Conservation (phyloP, 2,888 invertebrate genomes). For the Leptogaster cylindrica region DNA sequence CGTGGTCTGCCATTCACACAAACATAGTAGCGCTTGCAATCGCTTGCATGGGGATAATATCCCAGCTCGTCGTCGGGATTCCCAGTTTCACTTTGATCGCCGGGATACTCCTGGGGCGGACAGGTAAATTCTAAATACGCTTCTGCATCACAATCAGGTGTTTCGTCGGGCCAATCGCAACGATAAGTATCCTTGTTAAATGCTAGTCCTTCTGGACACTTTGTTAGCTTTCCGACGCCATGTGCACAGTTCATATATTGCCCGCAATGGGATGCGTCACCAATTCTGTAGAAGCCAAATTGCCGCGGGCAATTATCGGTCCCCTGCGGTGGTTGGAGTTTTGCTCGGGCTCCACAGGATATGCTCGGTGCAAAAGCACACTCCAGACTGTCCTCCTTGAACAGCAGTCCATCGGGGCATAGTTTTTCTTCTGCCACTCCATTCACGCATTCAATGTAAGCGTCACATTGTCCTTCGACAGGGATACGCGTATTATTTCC, state of each 20-base stretch:
- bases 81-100: conserved; percentile 54
- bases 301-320: conserved; percentile 75
- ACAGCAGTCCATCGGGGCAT: conserved; percentile 83
- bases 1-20: conserved; percentile 79
- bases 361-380: conserved; percentile 86
- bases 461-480: conserved; percentile 74
- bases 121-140: conserved; percentile 79
- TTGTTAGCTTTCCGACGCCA: conserved; percentile 73
- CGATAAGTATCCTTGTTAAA: conserved; percentile 75
- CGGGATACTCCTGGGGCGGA: conserved; percentile 66
- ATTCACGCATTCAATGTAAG: conserved; percentile 73
- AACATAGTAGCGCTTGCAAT: conserved; percentile 81
- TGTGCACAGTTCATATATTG: conserved; percentile 82
- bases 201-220: conserved; percentile 85
- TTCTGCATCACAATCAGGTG: conserved; percentile 79
- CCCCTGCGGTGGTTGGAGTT: conserved; percentile 66
- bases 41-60: conserved; percentile 65
- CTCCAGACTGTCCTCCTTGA: conserved; percentile 76
- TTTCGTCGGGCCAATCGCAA: conserved; percentile 89
- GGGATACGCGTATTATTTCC: conserved; percentile 74
- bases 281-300: conserved; percentile 71
- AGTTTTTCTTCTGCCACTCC: conserved; percentile 75
- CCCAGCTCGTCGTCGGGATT: conserved; percentile 53
- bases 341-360: conserved; percentile 73
- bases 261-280: conserved; percentile 72